Evolutionary conservation across 1,140 invertebrate species (phyloP).

Genomic region (Neotoxoptera formosana): DNA sequence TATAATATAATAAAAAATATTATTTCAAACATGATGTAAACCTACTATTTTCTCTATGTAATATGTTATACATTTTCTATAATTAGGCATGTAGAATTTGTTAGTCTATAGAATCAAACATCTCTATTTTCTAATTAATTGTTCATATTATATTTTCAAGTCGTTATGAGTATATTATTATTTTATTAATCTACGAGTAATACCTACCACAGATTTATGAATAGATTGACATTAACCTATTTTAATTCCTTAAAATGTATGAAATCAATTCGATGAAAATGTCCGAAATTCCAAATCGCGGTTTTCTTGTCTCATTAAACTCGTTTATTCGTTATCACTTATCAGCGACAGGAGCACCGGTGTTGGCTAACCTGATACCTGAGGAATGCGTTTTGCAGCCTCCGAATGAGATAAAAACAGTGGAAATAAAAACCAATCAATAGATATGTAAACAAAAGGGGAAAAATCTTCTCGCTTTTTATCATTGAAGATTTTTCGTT

Average conservation of each 20-base stretch:
- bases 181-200: not conserved
- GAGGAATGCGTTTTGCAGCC: slow-evolving; percentile 54
- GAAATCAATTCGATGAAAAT: not conserved
- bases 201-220: not conserved
- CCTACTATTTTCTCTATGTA: not conserved
- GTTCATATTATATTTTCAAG: not conserved
- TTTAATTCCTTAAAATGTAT: not conserved
- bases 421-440: slow-evolving; percentile 46
- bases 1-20: not conserved
- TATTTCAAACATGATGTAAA: not conserved
- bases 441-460: slow-evolving; percentile 47
- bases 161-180: not conserved
- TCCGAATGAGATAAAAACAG: slow-evolving; percentile 51
- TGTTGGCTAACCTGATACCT: slow-evolving; percentile 55
- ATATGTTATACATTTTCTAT: not conserved
- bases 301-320: not conserved
- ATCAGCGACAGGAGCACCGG: not conserved
- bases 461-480: not conserved
- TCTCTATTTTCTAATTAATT: not conserved
- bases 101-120: not conserved
- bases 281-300: not conserved
- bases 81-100: not conserved
- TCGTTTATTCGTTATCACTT: slow-evolving; percentile 11
- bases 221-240: not conserved
- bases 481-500: not conserved